These are phyloP conservation scores for Eristalis pertinax DNA, from an alignment of 2,888 invertebrate genomes.

Conservation along the genomic window DNA sequence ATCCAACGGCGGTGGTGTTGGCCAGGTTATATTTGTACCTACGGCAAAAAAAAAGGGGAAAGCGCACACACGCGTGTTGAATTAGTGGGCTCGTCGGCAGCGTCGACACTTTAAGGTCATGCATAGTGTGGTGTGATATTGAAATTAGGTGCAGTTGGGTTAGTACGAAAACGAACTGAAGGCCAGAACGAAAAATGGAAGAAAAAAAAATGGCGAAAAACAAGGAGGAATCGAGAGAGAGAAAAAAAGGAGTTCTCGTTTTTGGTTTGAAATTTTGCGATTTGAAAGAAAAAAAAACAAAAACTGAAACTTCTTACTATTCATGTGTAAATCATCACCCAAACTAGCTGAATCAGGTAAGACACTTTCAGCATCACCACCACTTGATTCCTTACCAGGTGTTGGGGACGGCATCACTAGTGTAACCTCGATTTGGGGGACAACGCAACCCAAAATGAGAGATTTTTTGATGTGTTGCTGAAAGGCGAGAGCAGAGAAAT, in stretches of 20 bases:
- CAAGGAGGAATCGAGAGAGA: constrained; percentile 66
- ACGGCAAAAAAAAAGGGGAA: constrained; percentile 38
- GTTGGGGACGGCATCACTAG: constrained; percentile 92
- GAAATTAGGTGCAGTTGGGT: constrained; percentile 69
- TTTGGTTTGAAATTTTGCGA: constrained; percentile 48
- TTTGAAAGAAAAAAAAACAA: constrained; percentile 71
- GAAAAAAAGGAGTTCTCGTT: constrained; percentile 72
- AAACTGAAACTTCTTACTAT: constrained; percentile 82
- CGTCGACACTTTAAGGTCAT: constrained; percentile 30
- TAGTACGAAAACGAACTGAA: constrained; percentile 25
- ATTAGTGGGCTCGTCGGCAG: background rate
- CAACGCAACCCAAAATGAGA: constrained; percentile 88
- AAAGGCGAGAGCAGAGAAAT: constrained; percentile 7
- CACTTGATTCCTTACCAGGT: constrained; percentile 92
- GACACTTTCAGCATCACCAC: constrained; percentile 91
- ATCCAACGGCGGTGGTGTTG: constrained; percentile 79
- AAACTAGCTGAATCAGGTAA: constrained; percentile 93
- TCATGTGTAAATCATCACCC: constrained; percentile 87
- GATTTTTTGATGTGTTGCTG: constrained; percentile 81
- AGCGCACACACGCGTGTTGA: background rate
- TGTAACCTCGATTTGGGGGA: constrained; percentile 93
- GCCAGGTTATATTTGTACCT: constrained; percentile 81
- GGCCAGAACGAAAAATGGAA: constrained; percentile 12
- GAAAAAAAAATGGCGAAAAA: constrained; percentile 32
- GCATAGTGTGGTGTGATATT: constrained; percentile 71